Evolutionary conservation across 2,113 vertebrate genomes (phyloP), one percentile per base, ranked within the genome.

Genomic region (Gallinago media): DNA sequence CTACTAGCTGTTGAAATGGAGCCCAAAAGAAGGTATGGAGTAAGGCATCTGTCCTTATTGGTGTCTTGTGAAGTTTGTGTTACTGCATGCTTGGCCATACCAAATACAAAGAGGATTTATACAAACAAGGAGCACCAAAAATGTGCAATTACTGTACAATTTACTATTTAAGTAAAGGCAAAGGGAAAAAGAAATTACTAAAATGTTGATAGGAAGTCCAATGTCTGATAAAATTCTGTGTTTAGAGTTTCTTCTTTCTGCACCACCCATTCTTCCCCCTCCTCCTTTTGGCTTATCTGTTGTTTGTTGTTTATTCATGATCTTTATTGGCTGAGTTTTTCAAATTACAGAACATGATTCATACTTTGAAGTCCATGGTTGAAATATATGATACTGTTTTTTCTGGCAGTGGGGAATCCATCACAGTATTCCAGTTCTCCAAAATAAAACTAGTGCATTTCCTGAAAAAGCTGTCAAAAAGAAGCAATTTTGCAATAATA

Each of bases 231-330:
- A 68, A 55, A 42, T 23, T 44, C 21, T 70, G 2, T 36, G 15
- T 72, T 8, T 76, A 21, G 72, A 31, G 8, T 25, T 85, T 84
- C 20, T 85, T 52, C 15, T 5, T 65, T 85, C 49, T 50, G 22
- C 0, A 0, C 13, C 13, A 31, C 0, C 0, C 15, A 29, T 29
- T 54, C 52, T 54, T 27, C 31, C 9, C 8, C 21, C 14, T 7
- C 11, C 15, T 1, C 12, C 19, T 52, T 85, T 65, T 71, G 20
- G 5, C n/a, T 86, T 77, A 6, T 59, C 22, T 80, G 1, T 72
- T 29, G 5, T 62, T 75, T 89, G 9, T 23, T 72, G 9, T 76
- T 79, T 67, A 42, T 75, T 79, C 12, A 12, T 77, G 38, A 22
- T 36, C 31, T 89, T 65, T 55, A 23, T 61, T 54, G 44, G 73